These are phyloP conservation scores for Gonatopus flavifemur DNA, from an alignment of 1,140 invertebrate genomes.

Conservation along the genomic window DNA sequence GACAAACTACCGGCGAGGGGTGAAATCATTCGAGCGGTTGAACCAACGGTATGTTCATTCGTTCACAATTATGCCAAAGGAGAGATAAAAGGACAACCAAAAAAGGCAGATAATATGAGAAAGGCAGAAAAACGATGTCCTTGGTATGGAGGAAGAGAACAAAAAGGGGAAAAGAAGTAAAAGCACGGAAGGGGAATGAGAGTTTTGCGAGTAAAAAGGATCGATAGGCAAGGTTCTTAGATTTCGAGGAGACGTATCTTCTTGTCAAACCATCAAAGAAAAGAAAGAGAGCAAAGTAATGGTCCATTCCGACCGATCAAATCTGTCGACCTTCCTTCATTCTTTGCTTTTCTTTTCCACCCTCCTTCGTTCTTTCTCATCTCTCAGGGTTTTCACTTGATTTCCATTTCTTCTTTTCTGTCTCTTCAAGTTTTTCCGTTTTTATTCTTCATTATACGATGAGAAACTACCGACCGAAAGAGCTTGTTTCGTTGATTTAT, in stretches of 20 bases:
- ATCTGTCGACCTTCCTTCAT: constrained; percentile 18
- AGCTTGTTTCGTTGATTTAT: not conserved
- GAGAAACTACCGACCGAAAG: not conserved
- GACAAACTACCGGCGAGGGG: not conserved
- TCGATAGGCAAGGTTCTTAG: constrained; percentile 10
- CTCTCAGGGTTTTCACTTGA: constrained; percentile 1
- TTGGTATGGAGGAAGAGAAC: too few species aligned
- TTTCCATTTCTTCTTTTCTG: constrained; percentile 1
- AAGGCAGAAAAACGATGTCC: too few species aligned
- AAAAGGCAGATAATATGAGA: too few species aligned
- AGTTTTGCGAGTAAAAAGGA: too few species aligned
- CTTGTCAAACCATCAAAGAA: constrained; percentile 5
- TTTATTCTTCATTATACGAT: too few species aligned
- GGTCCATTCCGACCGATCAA: constrained; percentile 28
- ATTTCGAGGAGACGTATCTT: constrained; percentile 19
- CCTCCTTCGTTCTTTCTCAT: not conserved
- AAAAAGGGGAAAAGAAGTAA: too few species aligned
- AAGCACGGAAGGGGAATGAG: too few species aligned
- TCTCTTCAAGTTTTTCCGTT: too few species aligned
- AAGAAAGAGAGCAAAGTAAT: constrained; percentile 18
- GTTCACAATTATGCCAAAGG: constrained; percentile 5
- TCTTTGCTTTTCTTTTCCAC: not conserved
- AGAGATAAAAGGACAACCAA: not conserved
- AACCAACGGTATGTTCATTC: not conserved
- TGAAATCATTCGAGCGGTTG: constrained; percentile 8